Evolutionary conservation across 2,113 vertebrate genomes (phyloP).

Genomic region (Hucho hucho): DNA sequence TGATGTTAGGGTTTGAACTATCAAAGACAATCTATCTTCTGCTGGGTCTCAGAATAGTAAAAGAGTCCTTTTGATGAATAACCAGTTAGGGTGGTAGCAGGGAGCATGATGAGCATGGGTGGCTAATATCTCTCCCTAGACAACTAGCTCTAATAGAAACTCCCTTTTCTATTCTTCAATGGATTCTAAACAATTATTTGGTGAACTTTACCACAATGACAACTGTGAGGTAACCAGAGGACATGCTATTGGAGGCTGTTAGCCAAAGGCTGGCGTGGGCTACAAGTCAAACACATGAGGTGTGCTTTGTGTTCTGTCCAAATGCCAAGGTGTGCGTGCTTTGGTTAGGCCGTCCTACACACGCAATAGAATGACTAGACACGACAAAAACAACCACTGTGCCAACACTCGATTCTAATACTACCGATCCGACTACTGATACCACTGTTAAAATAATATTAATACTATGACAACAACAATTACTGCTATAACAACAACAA

Average conservation of each 20-base stretch:
- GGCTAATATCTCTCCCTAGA: not conserved
- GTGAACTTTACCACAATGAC: not conserved
- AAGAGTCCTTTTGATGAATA: too few species aligned
- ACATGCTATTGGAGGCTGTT: not conserved
- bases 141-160: not conserved
- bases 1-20: too few species aligned
- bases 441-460: not conserved
- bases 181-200: not conserved
- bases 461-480: not conserved
- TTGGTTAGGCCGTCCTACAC: not conserved
- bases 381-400: not conserved
- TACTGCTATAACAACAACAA: too few species aligned
- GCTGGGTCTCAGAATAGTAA: too few species aligned
- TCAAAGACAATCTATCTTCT: too few species aligned
- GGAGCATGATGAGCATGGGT: not conserved
- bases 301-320: not conserved
- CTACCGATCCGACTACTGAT: not conserved
- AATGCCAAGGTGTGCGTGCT: not conserved
- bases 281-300: not conserved
- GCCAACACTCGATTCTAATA: not conserved
- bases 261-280: not conserved
- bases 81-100: too few species aligned
- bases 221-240: not conserved
- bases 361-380: not conserved
- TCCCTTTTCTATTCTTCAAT: not conserved